Percentiles rank a stretch among this genome's conserved stretches.
Conservation (phyloP, 2,888 invertebrate species). For the Hypomecis atomaria region DNA sequence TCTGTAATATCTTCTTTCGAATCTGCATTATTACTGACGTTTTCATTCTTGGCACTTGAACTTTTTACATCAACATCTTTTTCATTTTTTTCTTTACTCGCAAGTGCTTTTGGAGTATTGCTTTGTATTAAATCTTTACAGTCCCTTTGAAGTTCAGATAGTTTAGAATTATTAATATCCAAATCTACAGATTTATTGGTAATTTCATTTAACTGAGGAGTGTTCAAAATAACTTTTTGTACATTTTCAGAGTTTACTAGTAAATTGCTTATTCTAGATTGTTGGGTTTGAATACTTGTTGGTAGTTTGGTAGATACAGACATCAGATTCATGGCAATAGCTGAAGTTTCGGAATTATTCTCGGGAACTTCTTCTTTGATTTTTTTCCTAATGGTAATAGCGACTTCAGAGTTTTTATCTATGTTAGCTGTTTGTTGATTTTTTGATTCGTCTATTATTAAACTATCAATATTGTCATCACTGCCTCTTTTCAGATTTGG, state of each 20-base stretch:
- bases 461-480: slow-evolving; percentile 6
- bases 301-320: background rate
- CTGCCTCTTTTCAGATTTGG: slow-evolving; percentile 21
- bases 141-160: background rate
- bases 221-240: background rate
- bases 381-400: slow-evolving; percentile 14
- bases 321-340: background rate
- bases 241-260: background rate
- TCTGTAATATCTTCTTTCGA: slow-evolving; percentile 23
- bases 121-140: background rate
- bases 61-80: background rate
- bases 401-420: background rate
- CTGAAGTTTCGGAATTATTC: background rate
- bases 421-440: slow-evolving; percentile 1
- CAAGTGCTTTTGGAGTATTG: background rate
- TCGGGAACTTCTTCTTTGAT: slow-evolving; percentile 13
- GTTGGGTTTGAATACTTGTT: slow-evolving; percentile 1
- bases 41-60: slow-evolving; percentile 24
- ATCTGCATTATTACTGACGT: slow-evolving; percentile 8
- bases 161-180: background rate
- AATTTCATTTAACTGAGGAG: background rate
- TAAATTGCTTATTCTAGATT: slow-evolving; percentile 12
- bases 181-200: background rate
- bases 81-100: slow-evolving; percentile 1
- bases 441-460: slow-evolving; percentile 6